Evolutionary conservation across 2,797 vertebrate genomes (phyloP).

Genomic region (Nannoperca australis): DNA sequence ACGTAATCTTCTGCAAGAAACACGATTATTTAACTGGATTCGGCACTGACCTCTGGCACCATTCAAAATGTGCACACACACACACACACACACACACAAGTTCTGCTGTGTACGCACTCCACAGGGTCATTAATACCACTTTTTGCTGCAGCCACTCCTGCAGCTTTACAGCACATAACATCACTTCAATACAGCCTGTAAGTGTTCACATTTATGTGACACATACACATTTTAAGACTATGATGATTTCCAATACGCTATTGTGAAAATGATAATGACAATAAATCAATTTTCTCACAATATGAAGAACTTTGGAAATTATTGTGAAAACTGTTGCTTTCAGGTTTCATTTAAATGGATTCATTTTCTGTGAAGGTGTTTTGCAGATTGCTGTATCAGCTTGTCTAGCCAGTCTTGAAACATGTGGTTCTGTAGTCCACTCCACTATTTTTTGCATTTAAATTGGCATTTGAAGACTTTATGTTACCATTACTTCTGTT

Average conservation of each 20-base stretch:
- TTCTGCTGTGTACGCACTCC: constrained; percentile 31
- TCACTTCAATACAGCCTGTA: constrained; percentile 19
- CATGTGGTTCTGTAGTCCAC: background rate
- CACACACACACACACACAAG: constrained; percentile 11
- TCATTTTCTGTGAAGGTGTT: background rate
- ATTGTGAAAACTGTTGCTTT: background rate
- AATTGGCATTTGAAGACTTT: constrained; percentile 5
- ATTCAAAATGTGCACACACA: constrained; percentile 8
- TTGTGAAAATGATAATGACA: background rate
- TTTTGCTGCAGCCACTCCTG: constrained; percentile 28
- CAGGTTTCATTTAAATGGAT: background rate
- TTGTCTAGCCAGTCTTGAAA: background rate
- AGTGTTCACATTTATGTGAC: background rate
- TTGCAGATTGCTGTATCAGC: constrained; percentile 4
- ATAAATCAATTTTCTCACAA: background rate
- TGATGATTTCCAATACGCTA: background rate
- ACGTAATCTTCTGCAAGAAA: constrained; percentile 19
- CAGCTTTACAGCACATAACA: constrained; percentile 21
- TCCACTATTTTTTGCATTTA: constrained; percentile 2
- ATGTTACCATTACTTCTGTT: constrained; percentile 5
- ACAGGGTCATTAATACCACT: constrained; percentile 41
- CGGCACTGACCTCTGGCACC: constrained; percentile 35
- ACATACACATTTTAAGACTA: background rate
- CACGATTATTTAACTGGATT: constrained; percentile 28
- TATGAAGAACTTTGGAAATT: background rate